These are phyloP conservation scores for Sarcophaga variegata DNA, from an alignment of 2,888 invertebrate species.

Conservation along the genomic window DNA sequence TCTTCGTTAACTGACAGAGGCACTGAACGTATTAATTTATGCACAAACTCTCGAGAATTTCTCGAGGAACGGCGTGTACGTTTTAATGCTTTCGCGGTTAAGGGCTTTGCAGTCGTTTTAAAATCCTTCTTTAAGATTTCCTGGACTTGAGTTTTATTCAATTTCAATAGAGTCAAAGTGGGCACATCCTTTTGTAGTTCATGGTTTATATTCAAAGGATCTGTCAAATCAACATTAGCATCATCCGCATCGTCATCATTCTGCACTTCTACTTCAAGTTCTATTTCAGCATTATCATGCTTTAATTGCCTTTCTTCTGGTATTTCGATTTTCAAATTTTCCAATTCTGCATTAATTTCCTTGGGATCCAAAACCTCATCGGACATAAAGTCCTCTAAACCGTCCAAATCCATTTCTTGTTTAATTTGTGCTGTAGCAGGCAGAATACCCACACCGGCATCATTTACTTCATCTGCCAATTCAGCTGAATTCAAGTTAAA, in stretches of 20 bases:
- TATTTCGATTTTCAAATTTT: constrained; percentile 67
- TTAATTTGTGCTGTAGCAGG: constrained; percentile 35
- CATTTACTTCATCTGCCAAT: constrained; percentile 62
- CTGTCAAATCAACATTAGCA: background rate
- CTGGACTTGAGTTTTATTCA: constrained; percentile 14
- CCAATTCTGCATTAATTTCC: constrained; percentile 77
- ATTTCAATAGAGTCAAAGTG: constrained; percentile 49
- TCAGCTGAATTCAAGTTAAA: constrained; percentile 72
- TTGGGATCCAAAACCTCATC: constrained; percentile 76
- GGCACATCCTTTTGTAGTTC: constrained; percentile 61
- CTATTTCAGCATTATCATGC: constrained; percentile 2
- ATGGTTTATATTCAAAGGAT: constrained; percentile 57
- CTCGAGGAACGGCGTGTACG: constrained; percentile 67
- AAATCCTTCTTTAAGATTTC: background rate
- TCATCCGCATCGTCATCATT: background rate
- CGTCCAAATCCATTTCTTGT: constrained; percentile 48
- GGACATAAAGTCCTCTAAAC: constrained; percentile 77
- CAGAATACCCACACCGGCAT: constrained; percentile 72
- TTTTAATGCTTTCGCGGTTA: background rate
- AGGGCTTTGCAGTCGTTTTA: background rate
- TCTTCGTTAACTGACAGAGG: constrained; percentile 75
- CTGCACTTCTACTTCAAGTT: background rate
- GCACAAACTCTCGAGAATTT: constrained; percentile 75
- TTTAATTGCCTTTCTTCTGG: constrained; percentile 1
- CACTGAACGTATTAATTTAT: constrained; percentile 78